Evolutionary conservation across 2,113 vertebrate species (phyloP), one percentile per base, ranked within the genome.

Genomic region (Rhagologus leucostigma): DNA sequence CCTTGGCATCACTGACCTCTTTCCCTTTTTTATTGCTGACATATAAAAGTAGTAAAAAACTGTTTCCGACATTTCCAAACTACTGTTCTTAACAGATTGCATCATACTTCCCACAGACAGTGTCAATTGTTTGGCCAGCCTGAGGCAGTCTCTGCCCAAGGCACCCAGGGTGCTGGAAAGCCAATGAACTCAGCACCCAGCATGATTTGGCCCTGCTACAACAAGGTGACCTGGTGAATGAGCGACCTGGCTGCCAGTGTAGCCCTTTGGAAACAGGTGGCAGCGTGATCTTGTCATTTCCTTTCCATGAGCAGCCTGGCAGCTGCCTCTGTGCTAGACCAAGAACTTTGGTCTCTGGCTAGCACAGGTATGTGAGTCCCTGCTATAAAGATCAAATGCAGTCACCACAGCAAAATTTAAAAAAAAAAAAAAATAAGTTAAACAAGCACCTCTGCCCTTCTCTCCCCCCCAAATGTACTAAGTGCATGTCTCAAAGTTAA

Each of bases 181-280:
- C 32, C 56, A 67, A 35, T 91, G 69, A 89, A 90, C 90, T 95
- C 90, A 96, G 65, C 68, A 52, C 62, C 68, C 94, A 82, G 86
- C 64, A 75, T 39, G 95, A 65, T 79, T 24, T 96, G 94, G 83
- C 82, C 81, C 29, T 35, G 41, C 20, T 50, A 35, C 73, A 96
- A 59, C 75, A 94, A 93, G 89, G 84, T 97, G 95, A 96, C 93
- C 93, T 79, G 56, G 33, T 2, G 9, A 93, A 81, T 1, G 1
- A 93, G 87, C n/a, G 55, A 39, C 53, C 68, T 3, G 9, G 53
- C 57, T 63, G 59, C 52, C 53, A 35, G 13, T 0, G 3, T 12
- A 73, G 42, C 64, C 71, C 86, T 88, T 93, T 53, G 50, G 55
- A 91, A 96, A 86, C 84, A 96, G 93, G 96, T 95, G 91, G 81